Evolutionary conservation across 2,113 vertebrate genomes (phyloP).

Genomic region (Progne subis): DNA sequence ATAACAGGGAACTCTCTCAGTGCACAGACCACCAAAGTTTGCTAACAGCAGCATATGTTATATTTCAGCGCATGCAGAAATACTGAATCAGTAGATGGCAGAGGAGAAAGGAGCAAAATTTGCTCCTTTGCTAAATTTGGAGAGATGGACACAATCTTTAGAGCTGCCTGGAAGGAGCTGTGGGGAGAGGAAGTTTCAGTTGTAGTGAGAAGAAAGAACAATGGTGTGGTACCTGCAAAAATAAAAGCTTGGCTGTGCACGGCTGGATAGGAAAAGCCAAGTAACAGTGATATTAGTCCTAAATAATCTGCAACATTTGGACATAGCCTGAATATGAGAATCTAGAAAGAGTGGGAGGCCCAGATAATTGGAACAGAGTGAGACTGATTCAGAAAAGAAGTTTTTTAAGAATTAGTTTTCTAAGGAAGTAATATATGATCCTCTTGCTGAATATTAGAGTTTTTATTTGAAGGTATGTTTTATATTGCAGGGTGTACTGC

Average conservation of each 20-base stretch:
- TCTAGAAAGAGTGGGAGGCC: not conserved
- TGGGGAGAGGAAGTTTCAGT: not conserved
- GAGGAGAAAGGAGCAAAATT: not conserved
- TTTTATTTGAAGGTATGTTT: constrained; percentile 20
- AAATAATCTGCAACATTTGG: not conserved
- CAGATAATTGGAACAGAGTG: not conserved
- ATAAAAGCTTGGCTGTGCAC: not conserved
- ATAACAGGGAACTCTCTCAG: not conserved
- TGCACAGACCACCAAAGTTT: not conserved
- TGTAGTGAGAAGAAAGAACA: not conserved
- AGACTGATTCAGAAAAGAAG: not conserved
- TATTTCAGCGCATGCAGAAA: not conserved
- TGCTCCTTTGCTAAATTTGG: not conserved
- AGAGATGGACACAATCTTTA: not conserved
- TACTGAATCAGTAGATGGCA: no score
- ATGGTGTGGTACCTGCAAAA: not conserved
- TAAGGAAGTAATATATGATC: not conserved
- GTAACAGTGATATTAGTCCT: not conserved
- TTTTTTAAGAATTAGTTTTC: not conserved
- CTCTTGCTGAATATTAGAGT: not conserved
- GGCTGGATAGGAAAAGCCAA: not conserved
- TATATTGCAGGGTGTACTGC: not conserved
- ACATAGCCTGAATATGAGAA: not conserved
- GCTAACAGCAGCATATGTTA: fast-evolving
- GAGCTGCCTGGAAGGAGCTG: not conserved